A percentile compares a stretch with the other conserved stretches of the same genome.
Conservation (phyloP, 1,140 invertebrate species). For the Sipha flava region DNA sequence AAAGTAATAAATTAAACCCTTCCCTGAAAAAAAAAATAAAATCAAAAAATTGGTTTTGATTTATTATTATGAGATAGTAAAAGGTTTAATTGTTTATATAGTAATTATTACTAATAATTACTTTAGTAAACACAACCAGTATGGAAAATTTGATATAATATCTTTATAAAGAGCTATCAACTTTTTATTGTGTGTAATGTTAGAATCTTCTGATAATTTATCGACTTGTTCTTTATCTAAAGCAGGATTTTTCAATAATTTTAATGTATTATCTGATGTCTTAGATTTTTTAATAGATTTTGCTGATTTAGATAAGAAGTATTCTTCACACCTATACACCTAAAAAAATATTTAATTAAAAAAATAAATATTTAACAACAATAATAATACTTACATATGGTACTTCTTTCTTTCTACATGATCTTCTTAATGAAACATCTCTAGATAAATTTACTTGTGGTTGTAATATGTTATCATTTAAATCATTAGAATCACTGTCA, state of each 20-base stretch:
- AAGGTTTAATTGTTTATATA: not conserved
- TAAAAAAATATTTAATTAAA: slow-evolving; percentile 20
- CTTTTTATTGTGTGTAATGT: not conserved
- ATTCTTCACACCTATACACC: slow-evolving; percentile 36
- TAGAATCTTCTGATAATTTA: not conserved
- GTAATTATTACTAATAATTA: not conserved
- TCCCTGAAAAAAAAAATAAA: slow-evolving; percentile 51
- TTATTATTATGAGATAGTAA: not conserved
- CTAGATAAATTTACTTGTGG: not conserved
- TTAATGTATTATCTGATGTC: slow-evolving; percentile 20
- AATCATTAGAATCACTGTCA: slow-evolving; percentile 8
- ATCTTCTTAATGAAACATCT: not conserved
- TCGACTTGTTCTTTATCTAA: not conserved
- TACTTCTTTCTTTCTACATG: slow-evolving; percentile 2
- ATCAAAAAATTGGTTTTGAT: not conserved
- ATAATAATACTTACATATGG: not conserved
- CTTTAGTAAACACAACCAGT: not conserved
- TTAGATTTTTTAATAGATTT: slow-evolving; percentile 40
- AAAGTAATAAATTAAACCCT: slow-evolving; percentile 76
- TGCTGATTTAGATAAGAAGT: slow-evolving; percentile 44
- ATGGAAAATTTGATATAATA: not conserved
- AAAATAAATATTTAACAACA: not conserved
- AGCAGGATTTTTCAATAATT: slow-evolving; percentile 4
- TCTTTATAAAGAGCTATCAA: not conserved
- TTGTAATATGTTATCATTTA: not conserved